Conservation (phyloP, 2,113 vertebrate genomes). For the Python bivittatus region DNA sequence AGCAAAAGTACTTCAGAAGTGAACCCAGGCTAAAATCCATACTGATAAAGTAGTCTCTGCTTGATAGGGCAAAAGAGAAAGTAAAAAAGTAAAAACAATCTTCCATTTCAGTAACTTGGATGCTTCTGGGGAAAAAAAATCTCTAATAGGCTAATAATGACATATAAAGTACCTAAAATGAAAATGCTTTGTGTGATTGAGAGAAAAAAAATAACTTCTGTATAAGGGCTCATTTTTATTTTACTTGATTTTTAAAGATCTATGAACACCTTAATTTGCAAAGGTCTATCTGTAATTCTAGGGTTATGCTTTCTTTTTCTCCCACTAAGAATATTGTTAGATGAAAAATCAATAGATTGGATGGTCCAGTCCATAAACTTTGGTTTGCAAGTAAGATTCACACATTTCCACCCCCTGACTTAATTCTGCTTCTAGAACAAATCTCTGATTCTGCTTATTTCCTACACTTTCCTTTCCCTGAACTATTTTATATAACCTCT, state of each 20-base stretch:
- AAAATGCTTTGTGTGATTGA: background rate
- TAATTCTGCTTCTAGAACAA: background rate
- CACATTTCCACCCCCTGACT: background rate
- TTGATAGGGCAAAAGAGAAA: background rate
- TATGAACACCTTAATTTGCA: background rate
- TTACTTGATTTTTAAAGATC: background rate
- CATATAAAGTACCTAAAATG: background rate
- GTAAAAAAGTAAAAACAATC: background rate
- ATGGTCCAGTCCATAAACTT: background rate
- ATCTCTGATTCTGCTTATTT: background rate
- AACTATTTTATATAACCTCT: background rate
- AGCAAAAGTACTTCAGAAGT: background rate
- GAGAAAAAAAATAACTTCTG: background rate
- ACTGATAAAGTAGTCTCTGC: too few relatives aligned
- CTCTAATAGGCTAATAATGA: background rate
- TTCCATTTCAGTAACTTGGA: background rate
- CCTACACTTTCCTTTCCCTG: background rate
- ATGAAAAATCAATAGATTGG: background rate
- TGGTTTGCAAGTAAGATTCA: background rate
- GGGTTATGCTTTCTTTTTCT: background rate
- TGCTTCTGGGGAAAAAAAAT: background rate
- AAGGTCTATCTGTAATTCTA: background rate
- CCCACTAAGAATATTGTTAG: background rate
- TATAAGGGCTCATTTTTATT: background rate
- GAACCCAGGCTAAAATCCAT: background rate